phyloP scores from a whole-genome alignment of 2,797 vertebrate species.

The Emys orbicularis region DNA sequence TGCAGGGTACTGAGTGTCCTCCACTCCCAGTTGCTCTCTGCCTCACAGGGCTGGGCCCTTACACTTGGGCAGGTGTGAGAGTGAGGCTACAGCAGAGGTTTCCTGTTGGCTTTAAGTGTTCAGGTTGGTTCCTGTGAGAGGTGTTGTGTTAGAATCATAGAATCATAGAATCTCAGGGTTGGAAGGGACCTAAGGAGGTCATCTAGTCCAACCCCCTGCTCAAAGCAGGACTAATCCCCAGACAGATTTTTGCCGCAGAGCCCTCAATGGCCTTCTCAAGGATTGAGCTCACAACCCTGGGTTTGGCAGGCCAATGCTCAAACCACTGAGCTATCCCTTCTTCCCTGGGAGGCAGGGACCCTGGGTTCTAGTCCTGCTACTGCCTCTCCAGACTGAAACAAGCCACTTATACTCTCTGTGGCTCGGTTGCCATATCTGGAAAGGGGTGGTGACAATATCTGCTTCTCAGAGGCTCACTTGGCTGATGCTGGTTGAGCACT shows the following conservation, averaged over 20 bases:
- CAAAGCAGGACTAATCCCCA: too few species aligned
- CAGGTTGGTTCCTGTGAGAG: not conserved
- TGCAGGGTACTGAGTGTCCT: not conserved
- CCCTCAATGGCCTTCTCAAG: too few species aligned
- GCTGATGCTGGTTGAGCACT: not conserved
- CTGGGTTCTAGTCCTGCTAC: not conserved
- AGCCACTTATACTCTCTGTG: not conserved
- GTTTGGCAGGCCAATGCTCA: too few species aligned
- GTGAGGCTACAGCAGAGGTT: not conserved
- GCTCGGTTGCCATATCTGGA: too few species aligned
- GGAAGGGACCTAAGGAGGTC: too few species aligned
- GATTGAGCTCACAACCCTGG: too few species aligned
- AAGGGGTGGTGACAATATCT: not conserved
- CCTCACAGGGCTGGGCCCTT: not conserved
- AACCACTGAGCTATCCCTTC: too few species aligned
- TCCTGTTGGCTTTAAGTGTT: not conserved
- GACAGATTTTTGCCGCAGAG: too few species aligned
- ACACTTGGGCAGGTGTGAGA: too few species aligned
- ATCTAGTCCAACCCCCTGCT: too few species aligned
- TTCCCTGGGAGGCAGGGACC: not conserved
- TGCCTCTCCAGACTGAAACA: not conserved
- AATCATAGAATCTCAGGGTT: too few species aligned
- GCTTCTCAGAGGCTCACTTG: not conserved
- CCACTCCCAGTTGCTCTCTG: not conserved
- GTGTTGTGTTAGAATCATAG: too few species aligned